Percentiles rank a stretch among this genome's conserved stretches.
Evolutionary conservation across 2,113 vertebrate genomes (phyloP).

Genomic region (Phoenicopterus ruber): DNA sequence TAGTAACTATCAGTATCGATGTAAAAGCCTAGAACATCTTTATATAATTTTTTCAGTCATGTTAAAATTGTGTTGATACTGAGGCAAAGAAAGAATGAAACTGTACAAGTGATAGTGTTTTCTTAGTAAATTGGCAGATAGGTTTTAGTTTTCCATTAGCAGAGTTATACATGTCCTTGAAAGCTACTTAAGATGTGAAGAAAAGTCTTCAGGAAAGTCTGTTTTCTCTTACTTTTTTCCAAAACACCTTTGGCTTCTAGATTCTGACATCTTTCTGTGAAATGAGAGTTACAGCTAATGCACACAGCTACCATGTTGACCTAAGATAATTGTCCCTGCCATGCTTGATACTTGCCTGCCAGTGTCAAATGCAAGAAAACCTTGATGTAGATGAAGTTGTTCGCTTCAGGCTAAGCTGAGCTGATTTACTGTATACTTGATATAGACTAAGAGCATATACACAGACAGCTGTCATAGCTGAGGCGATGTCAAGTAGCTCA

Average conservation of each 20-base stretch:
- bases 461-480: fast-evolving
- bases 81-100: background rate
- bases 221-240: background rate
- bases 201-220: background rate
- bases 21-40: background rate
- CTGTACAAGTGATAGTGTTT: background rate
- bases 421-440: background rate
- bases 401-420: background rate
- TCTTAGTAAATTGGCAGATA: background rate
- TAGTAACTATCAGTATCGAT: background rate
- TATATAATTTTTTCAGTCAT: background rate
- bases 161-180: background rate
- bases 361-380: background rate
- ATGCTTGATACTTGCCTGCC: background rate
- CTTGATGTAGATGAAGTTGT: background rate
- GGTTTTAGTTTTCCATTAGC: background rate
- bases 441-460: background rate
- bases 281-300: background rate
- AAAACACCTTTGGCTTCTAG: background rate
- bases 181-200: background rate
- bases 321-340: background rate
- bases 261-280: background rate
- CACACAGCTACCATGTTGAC: background rate
- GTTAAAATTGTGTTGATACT: background rate
- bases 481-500: background rate